Conservation (phyloP, 2,888 invertebrate genomes). For the Himalopsyche anomala region DNA sequence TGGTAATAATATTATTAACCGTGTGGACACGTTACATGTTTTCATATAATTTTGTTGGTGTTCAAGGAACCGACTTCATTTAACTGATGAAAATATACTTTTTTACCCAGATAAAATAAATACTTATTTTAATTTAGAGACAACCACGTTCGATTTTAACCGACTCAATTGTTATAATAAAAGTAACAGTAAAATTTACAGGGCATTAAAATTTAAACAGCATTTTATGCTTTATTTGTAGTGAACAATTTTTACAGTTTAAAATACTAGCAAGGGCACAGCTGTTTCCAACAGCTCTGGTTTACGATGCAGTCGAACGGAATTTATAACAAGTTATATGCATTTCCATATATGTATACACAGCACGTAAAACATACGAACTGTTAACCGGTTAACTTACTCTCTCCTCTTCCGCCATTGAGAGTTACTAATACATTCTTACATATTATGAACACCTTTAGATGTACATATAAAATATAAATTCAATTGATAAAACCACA, state of each 20-base stretch:
- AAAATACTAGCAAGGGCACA: neutral
- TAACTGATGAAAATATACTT: no score
- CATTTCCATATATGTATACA: neutral
- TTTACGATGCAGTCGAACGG: slow-evolving; percentile 26
- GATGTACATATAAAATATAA: neutral
- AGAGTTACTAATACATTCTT: neutral
- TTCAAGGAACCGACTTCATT: no score
- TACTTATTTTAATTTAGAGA: no score
- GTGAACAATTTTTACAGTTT: neutral
- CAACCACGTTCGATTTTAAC: no score
- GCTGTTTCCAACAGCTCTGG: neutral
- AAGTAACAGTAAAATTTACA: no score
- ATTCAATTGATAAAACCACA: neutral
- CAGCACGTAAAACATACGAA: neutral
- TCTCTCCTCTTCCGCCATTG: slow-evolving; percentile 26
- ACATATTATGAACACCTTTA: neutral
- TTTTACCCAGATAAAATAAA: no score
- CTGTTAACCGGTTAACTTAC: slow-evolving; percentile 9
- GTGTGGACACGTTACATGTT: no score
- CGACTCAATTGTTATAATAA: no score
- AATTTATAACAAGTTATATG: neutral
- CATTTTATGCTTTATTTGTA: no score
- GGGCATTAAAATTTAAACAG: no score
- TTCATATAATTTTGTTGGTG: no score
- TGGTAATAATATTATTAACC: no score